A percentile compares a stretch with the other conserved stretches of the same genome.
Conservation (phyloP, 2,888 invertebrate species). For the Lepidocyrtoides sp. region DNA sequence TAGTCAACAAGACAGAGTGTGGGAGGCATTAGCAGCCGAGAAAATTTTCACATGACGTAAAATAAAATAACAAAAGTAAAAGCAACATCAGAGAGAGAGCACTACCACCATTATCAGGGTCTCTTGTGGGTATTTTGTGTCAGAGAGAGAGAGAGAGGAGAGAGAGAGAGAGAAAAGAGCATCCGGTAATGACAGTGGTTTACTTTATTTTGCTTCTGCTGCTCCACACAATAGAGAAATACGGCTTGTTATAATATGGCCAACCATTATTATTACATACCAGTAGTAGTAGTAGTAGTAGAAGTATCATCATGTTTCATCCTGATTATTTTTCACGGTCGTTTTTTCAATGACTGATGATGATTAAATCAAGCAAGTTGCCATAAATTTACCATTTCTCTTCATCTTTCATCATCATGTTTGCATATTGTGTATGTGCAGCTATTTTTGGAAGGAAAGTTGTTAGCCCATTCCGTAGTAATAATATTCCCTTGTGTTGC, state of each 20-base stretch:
- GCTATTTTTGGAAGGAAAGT: constrained; percentile 65
- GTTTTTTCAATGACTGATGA: constrained; percentile 72
- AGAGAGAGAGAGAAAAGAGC: no score
- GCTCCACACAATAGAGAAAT: background rate
- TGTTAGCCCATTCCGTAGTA: constrained; percentile 47
- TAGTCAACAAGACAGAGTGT: no score
- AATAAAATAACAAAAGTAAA: background rate
- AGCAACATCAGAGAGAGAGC: no score
- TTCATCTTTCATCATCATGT: constrained; percentile 18
- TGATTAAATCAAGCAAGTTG: constrained; percentile 71
- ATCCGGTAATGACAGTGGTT: constrained; percentile 54
- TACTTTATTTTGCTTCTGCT: background rate
- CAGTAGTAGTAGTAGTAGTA: no score
- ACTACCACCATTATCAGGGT: no score
- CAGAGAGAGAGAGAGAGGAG: constrained; percentile 25
- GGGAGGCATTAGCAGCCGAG: background rate
- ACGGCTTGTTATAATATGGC: background rate
- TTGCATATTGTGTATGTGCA: constrained; percentile 18
- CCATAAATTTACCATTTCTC: constrained; percentile 68
- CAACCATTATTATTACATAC: background rate
- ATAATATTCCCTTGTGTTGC: no score
- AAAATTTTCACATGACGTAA: background rate
- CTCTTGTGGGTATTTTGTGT: constrained; percentile 50
- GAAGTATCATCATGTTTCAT: constrained; percentile 44
- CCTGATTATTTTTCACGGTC: constrained; percentile 62